phyloP scores from a whole-genome alignment of 2,888 invertebrate species.

The Drosophila phalerata region DNA sequence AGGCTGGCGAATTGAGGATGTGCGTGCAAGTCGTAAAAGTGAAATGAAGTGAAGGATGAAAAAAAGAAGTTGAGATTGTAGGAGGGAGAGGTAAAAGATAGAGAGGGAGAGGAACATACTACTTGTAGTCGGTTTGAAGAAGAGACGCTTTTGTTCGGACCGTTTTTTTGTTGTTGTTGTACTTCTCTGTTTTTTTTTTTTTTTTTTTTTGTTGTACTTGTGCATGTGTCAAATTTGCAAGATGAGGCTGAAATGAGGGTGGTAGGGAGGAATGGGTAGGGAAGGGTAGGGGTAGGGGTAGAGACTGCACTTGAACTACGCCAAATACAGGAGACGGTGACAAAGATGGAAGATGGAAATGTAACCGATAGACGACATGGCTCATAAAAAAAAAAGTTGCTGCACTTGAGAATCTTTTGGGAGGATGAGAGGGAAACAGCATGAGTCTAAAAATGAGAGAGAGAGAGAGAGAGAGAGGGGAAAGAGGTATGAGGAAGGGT shows the following conservation, averaged over 20 bases:
- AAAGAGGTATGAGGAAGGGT: not conserved
- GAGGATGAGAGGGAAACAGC: not conserved
- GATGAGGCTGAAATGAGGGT: not conserved
- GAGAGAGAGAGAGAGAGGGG: no score
- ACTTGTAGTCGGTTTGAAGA: constrained; percentile 7
- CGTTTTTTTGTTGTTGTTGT: constrained; percentile 50
- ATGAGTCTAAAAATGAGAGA: not conserved
- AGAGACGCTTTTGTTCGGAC: constrained; percentile 54
- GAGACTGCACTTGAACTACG: constrained; percentile 77
- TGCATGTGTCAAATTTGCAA: constrained; percentile 82
- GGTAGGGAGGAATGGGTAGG: not conserved
- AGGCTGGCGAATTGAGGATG: constrained; percentile 39
- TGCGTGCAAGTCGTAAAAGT: constrained; percentile 65
- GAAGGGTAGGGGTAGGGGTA: not conserved
- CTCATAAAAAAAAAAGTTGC: constrained; percentile 35
- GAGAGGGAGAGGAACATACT: constrained; percentile 1
- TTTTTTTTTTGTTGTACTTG: no score
- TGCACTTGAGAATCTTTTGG: constrained; percentile 41
- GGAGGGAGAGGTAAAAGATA: not conserved
- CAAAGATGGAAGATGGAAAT: constrained; percentile 20
- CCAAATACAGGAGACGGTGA: constrained; percentile 30
- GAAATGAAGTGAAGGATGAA: constrained; percentile 66
- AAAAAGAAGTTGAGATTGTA: not conserved
- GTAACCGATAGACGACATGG: constrained; percentile 39
- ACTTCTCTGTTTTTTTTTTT: constrained; percentile 22